Base-by-base conservation (phyloP, 2,113 vertebrate species). In the Arothron firmamentum region DNA sequence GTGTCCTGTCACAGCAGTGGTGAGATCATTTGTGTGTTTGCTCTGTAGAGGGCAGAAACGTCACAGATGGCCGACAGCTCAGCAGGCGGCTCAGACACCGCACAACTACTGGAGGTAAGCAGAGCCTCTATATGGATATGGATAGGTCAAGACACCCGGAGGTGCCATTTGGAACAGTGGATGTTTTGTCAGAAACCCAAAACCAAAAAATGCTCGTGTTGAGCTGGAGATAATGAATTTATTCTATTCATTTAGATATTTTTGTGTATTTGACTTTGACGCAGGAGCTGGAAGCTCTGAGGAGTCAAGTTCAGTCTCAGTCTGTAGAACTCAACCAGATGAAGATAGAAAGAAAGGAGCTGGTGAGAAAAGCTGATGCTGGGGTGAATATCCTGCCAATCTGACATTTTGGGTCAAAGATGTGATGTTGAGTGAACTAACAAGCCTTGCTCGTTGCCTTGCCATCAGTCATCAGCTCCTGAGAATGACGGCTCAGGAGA, bases 221-320 rank as follows among this genome's bases (percentile, higher is more conserved):
- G 8, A 12, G 11, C 34, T 38, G 34, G 34, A 11, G 34, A 38
- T 43, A 13, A 11, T 31, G 28, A 31, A 31, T 6, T n/a, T n/a
- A n/a, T n/a, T n/a, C n/a, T n/a, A n/a, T n/a, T n/a, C n/a, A n/a
- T n/a, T n/a, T n/a, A 9, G 6, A 9, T 38, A 38, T 38, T 38
- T 43, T 17, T 45, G 43, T 45, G 34, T 9, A 54, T 18, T n/a
- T 55, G 34, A 18, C 18, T 21, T 3, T 65, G 21, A 52, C 71
- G 17, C 58, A 98, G 95, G 94, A 98, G 54, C 56, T 96, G 28
- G 92, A 94, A 72, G 49, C 72, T 34, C 87, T 98, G 72, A 92
- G 87, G 82, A 88, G 74, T 72, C 93, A 93, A 75, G 74, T 94
- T 61, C 88, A 93, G 18, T 83, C 90, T 5, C 93, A 95, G 78